Base-by-base conservation (phyloP, 2,888 invertebrate species). In the Anorthoa munda region DNA sequence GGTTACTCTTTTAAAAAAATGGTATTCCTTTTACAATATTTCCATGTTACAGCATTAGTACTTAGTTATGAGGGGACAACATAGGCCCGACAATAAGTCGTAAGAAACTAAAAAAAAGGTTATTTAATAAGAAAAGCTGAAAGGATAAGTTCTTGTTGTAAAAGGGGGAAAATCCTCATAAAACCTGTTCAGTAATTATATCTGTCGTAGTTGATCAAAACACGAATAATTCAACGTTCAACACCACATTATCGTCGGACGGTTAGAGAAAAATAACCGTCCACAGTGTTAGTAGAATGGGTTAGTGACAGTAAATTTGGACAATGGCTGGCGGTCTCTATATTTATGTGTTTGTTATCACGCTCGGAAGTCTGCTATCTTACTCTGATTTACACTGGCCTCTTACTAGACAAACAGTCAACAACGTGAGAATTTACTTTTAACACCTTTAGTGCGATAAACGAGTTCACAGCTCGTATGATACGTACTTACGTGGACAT, bases 341-440 rank as follows among this genome's bases (percentile, higher is more conserved):
- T 94, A 94, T 95, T 95, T 94, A 95, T 95, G 94, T 93, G 94
- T 93, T 94, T 94, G 94, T 94, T 95, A 94, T 94, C 94, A 93
- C 91, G 87, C 91, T 92, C 90, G 90, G 93, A 92, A 92, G 92
- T 92, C 90, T 89, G 91, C 91, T 92, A 93, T 93, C 93, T 92
- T 90, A 90, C 90, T 88, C 92, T 93, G 94, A 94, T 94, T 94
- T 94, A 94, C 93, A 91, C 89, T 88, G 86, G 87, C 87, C 89
- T 89, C 91, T 90, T 89, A 88, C 88, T 90, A 90, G 89, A 93
- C 92, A 92, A 93, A 94, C 93, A 93, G 91, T 92, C 92, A 90
- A 92, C 91, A 89, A 86, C 88, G 90, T 89, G 89, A 92, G 87
- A 92, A 92, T 91, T 90, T 91, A 91, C 88, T 90, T 90, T 90